Evolutionary conservation across 2,113 vertebrate species (phyloP).

Genomic region (Tretioscincus oriximinensis): DNA sequence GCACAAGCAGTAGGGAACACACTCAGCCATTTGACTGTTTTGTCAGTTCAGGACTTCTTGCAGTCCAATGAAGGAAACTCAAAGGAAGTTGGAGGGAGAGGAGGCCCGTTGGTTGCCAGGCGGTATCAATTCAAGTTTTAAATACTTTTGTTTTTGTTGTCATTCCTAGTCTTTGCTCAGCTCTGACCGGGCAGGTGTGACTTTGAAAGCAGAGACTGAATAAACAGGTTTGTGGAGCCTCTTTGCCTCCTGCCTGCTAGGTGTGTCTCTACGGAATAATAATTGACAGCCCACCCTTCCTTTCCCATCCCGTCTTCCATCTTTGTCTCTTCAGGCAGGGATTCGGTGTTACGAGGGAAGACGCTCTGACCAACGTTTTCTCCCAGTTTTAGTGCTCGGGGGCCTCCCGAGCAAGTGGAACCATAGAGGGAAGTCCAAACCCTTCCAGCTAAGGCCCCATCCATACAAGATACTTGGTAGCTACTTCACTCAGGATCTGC

Average conservation of each 20-base stretch:
- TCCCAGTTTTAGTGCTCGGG: not conserved
- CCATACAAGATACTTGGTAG: too few relatives aligned
- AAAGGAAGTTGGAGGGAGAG: too few relatives aligned
- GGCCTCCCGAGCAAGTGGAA: not conserved
- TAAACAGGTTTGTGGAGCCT: slow-evolving; percentile 24
- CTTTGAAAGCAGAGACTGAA: not conserved
- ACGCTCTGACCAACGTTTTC: not conserved
- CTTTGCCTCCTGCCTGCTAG: not conserved
- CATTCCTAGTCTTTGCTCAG: not conserved
- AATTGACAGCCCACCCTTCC: not conserved
- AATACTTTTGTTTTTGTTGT: not conserved
- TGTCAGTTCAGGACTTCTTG: too few relatives aligned
- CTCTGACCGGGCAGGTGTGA: not conserved
- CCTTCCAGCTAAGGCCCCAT: too few relatives aligned
- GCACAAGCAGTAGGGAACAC: too few relatives aligned
- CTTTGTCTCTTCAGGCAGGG: not conserved
- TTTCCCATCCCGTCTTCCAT: not conserved
- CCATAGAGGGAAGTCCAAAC: not conserved
- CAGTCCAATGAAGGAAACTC: too few relatives aligned
- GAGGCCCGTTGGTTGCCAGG: not conserved
- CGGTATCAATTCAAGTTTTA: not conserved
- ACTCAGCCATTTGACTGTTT: too few relatives aligned
- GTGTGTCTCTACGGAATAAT: not conserved
- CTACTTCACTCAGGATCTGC: too few relatives aligned
- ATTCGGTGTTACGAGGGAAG: not conserved